phyloP scores from a whole-genome alignment of 1,140 invertebrate genomes.

The Drosophila paulistorum region DNA sequence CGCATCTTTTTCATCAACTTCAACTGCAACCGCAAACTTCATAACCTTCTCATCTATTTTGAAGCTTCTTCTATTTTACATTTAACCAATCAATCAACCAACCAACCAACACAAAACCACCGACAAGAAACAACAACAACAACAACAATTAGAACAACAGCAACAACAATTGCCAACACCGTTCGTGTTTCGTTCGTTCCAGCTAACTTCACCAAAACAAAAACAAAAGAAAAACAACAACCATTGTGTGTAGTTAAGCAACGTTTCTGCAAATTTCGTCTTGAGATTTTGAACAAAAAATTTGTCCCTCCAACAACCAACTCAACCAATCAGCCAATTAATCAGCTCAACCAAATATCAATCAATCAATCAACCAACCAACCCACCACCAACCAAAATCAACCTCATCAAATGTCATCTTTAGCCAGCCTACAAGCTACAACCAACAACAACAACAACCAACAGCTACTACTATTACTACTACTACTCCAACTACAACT shows the following conservation, averaged over 20 bases:
- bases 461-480: slow-evolving; percentile 34
- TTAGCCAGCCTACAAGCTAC: slow-evolving; percentile 43
- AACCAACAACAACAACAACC: slow-evolving; percentile 41
- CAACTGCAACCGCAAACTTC: slow-evolving; percentile 33
- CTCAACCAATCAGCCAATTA: slow-evolving; percentile 5
- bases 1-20: slow-evolving; percentile 29
- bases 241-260: slow-evolving; percentile 23
- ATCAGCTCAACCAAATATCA: slow-evolving; percentile 39
- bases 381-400: slow-evolving; percentile 41
- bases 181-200: slow-evolving; percentile 10
- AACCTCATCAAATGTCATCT: slow-evolving; percentile 54
- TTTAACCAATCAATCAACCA: slow-evolving; percentile 17
- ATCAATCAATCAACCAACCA: slow-evolving; percentile 41
- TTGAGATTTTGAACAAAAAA: background rate
- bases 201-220: slow-evolving; percentile 20
- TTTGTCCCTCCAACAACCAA: slow-evolving; percentile 37
- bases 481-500: slow-evolving; percentile 16
- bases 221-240: too few relatives aligned
- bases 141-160: slow-evolving; percentile 43
- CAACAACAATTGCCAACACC: slow-evolving; percentile 29
- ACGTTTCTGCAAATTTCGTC: slow-evolving; percentile 31
- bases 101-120: slow-evolving; percentile 44
- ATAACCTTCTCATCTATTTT: slow-evolving; percentile 44
- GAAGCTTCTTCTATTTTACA: slow-evolving; percentile 34
- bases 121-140: slow-evolving; percentile 43